Percentiles rank a stretch among this genome's conserved stretches.
Evolutionary conservation across 2,888 invertebrate species (phyloP).

Genomic region (Adineta ricciae): DNA sequence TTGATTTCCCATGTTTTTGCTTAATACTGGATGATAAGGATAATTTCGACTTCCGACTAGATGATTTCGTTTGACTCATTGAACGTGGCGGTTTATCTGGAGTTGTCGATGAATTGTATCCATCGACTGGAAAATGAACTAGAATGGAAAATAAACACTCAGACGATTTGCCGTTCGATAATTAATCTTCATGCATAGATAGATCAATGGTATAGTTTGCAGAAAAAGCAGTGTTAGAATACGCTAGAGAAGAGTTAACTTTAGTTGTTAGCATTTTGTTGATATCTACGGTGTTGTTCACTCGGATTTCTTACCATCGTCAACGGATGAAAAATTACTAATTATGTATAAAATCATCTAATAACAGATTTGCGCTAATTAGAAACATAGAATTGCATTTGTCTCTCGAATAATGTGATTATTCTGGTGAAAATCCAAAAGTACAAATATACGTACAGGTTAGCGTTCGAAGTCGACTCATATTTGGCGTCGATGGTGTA

Average conservation of each 20-base stretch:
- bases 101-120: not conserved
- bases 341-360: not conserved
- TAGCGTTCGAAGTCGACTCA: slow-evolving; percentile 9
- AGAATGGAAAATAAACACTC: not conserved
- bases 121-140: not conserved
- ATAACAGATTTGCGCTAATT: not conserved
- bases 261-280: too few species aligned
- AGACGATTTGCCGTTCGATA: too few species aligned
- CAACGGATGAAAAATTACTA: not conserved
- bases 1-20: not conserved
- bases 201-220: too few species aligned
- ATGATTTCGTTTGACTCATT: not conserved
- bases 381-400: not conserved
- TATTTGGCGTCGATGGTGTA: not conserved
- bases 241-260: too few species aligned
- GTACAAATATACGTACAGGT: not conserved
- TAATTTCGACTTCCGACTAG: not conserved
- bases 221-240: not conserved
- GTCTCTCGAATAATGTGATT: not conserved
- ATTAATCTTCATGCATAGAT: too few species aligned
- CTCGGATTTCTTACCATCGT: not conserved
- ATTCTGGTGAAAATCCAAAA: not conserved
- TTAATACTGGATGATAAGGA: not conserved
- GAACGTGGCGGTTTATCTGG: not conserved
- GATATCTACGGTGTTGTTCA: not conserved